Conservation (phyloP, 2,888 invertebrate species). For the Holacanthella duospinosa region DNA sequence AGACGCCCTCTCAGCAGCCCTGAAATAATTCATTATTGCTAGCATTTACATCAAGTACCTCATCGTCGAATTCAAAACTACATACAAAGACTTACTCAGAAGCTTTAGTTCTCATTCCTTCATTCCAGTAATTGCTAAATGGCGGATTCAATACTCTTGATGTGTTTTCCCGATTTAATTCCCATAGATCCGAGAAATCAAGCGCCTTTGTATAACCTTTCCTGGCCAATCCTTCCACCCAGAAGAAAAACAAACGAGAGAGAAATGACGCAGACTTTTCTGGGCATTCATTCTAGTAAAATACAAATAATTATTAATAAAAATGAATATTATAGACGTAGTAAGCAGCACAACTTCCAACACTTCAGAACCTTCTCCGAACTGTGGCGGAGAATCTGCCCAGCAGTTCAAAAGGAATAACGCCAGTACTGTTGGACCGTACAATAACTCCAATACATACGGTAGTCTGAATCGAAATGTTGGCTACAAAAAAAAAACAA, state of each 20-base stretch:
- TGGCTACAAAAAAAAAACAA: neutral
- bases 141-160: slow-evolving; percentile 66
- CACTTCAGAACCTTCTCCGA: slow-evolving; percentile 18
- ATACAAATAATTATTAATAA: slow-evolving; percentile 35
- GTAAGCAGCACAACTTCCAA: no score
- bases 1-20: neutral
- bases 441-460: slow-evolving; percentile 68
- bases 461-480: slow-evolving; percentile 38
- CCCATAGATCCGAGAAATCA: slow-evolving; percentile 75
- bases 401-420: slow-evolving; percentile 70
- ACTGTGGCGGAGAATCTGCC: slow-evolving; percentile 51
- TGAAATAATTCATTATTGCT: no score
- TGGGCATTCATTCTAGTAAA: slow-evolving; percentile 72
- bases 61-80: neutral
- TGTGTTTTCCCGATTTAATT: slow-evolving; percentile 70
- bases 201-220: slow-evolving; percentile 74
- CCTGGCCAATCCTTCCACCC: slow-evolving; percentile 80
- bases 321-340: neutral
- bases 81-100: neutral
- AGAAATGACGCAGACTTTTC: slow-evolving; percentile 75
- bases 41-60: neutral
- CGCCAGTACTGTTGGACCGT: slow-evolving; percentile 57
- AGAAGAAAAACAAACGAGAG: slow-evolving; percentile 72
- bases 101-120: slow-evolving; percentile 56
- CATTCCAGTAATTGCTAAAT: slow-evolving; percentile 75